Evolutionary conservation across 1,140 invertebrate species (phyloP), one percentile per base, ranked within the genome.

Genomic region (Rhynchophorus ferrugineus): DNA sequence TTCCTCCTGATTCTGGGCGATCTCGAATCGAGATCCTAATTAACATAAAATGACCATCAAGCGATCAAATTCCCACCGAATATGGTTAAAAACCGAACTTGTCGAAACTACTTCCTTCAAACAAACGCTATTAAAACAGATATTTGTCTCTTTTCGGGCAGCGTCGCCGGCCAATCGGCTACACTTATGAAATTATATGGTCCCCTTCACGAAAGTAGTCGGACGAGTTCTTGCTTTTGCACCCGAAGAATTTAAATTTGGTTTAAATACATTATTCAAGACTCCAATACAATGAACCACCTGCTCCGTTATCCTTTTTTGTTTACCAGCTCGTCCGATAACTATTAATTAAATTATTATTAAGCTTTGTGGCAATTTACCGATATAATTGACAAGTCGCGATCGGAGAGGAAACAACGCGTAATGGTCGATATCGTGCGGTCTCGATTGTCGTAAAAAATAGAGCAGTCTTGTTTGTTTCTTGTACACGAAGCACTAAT

Each of bases 201-300:
- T 29, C 34, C 39, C 49, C 45, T 52, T 52, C 43, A 52, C 49
- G 49, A 52, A 52, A 52, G 49, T 52, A 38, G 49, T 22, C 19
- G n/a, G 44, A 52, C 49, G 8, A 43, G 49, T 52, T 52, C 24
- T 47, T 36, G 9, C 9, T 13, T 20, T 47, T 47, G 20, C 49
- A 44, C 42, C 22, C 17, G 39, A 52, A 52, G 49, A 52, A 52
- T 52, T 52, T 52, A 52, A 52, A 52, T 52, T 52, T 35, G 49
- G 49, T 52, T 52, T 35, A 52, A 45, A 52, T 52, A 52, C 49
- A 52, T 52, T 45, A 52, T 52, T 52, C 49, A 52, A 45, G 37
- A 51, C 41, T 18, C 16, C 19, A 41, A 49, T 52, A 52, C 49
- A 52, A 52, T 52, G 49, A 44, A 45, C 42, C 49, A 52, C 49